Conservation (phyloP, 2,797 vertebrate species). For the Sebastes aleutianus region DNA sequence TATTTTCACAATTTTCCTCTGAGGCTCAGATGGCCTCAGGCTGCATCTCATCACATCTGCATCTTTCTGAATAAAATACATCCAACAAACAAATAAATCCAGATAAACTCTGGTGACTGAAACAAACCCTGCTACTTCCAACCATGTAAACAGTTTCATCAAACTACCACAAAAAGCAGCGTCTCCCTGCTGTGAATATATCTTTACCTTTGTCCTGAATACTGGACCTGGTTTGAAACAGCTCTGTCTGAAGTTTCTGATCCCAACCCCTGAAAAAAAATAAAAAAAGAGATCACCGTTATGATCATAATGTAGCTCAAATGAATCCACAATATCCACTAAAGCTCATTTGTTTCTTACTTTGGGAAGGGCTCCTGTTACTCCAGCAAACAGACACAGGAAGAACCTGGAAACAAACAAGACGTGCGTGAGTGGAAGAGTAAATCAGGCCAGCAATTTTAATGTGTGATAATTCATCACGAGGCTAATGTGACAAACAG, state of each 20-base stretch:
- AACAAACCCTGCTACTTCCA: background rate
- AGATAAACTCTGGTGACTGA: background rate
- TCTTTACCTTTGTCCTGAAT: constrained; percentile 88
- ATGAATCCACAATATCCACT: background rate
- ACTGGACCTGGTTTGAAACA: constrained; percentile 82
- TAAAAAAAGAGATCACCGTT: background rate
- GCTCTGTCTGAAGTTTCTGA: constrained; percentile 73
- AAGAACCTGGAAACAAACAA: constrained; percentile 87
- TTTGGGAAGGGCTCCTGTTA: constrained; percentile 86
- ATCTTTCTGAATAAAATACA: background rate
- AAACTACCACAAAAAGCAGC: background rate
- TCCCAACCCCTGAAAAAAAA: constrained; percentile 85
- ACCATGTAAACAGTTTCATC: background rate
- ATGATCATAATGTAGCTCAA: background rate
- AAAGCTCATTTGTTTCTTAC: constrained; percentile 66
- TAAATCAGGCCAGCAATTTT: background rate
- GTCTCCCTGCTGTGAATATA: background rate
- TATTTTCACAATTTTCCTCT: background rate
- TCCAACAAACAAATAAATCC: background rate
- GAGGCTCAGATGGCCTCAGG: background rate
- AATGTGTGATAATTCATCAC: constrained; percentile 14
- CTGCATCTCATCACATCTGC: background rate
- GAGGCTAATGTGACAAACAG: background rate
- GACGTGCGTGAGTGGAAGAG: background rate
- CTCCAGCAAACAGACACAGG: constrained; percentile 92